Base-by-base conservation (phyloP, 2,797 vertebrate species). In the Distichodus sexfasciatus region DNA sequence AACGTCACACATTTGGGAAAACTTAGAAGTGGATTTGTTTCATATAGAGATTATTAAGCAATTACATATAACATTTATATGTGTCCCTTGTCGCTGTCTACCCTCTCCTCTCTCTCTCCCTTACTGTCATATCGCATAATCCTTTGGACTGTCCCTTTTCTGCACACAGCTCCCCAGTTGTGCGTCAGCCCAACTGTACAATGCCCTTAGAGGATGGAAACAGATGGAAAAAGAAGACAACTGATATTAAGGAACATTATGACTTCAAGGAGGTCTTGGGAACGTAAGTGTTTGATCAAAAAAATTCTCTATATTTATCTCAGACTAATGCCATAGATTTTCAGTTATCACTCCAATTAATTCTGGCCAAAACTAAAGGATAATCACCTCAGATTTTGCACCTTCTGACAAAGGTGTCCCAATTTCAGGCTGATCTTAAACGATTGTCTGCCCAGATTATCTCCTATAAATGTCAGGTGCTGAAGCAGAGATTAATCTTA, bases 211-310 rank as follows among this genome's bases (percentile, higher is more conserved):
- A 92, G 77, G 89, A 92, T 81, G 90, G 86, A 86, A 91, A 88
- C 66, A 87, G 86, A 68, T 92, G 91, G 91, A 92, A 92, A 83
- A 93, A 93, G 87, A 93, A 92, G 87, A 92, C 90, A 54, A 87
- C 87, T 36, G 90, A 93, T 76, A 90, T 93, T 81, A 93, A 91
- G 84, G 91, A 92, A 66, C 84, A 90, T 74, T 93, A 93, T 61
- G 90, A 93, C 82, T 93, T 93, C 85, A 93, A 93, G 86, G 91
- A 91, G 79, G 89, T 93, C 69, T 84, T 93, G 74, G 91, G 91
- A 76, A 92, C 91, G 91, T 93, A 82, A 93, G 91, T 83, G 43
- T 75, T 66, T 51, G 11, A 21, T 47, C 1, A 59, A 41, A 60
- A 2, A 2, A 36, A 12, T 2, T 28, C 23, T 48, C n/a, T 26